Conservation (phyloP, 2,113 vertebrate species). For the Corvus cornix region DNA sequence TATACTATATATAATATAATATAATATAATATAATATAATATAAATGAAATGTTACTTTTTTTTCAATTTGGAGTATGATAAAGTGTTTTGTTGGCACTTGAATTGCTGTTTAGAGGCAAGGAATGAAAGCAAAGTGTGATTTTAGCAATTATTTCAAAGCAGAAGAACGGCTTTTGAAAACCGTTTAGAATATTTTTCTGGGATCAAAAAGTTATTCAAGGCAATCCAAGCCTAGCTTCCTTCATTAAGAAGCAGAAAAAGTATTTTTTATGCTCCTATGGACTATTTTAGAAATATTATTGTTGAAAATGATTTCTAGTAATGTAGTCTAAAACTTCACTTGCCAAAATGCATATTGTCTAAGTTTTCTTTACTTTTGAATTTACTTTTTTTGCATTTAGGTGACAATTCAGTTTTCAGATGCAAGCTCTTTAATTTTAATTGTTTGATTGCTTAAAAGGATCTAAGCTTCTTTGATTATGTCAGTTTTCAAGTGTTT, state of each 20-base stretch:
- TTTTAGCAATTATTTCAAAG: neutral
- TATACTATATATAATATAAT: too few relatives aligned
- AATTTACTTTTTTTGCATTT: neutral
- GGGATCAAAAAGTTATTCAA: neutral
- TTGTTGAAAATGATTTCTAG: neutral
- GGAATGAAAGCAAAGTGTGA: neutral
- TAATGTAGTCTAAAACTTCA: neutral
- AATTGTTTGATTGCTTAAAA: neutral
- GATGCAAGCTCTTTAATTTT: neutral
- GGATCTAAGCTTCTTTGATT: neutral
- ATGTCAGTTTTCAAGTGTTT: neutral
- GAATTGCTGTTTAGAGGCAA: neutral
- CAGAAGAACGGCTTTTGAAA: neutral
- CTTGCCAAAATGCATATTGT: neutral
- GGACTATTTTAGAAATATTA: neutral
- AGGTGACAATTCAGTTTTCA: neutral
- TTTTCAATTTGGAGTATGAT: neutral
- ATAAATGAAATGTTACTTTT: neutral
- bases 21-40: too few relatives aligned
- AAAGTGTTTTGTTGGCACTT: neutral
- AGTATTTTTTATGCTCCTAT: neutral
- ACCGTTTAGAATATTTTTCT: neutral
- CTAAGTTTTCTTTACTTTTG: neutral
- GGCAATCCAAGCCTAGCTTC: neutral
- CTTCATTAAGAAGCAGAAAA: neutral